phyloP scores from a whole-genome alignment of 2,797 vertebrate species.

The Hydrolagus colliei region DNA sequence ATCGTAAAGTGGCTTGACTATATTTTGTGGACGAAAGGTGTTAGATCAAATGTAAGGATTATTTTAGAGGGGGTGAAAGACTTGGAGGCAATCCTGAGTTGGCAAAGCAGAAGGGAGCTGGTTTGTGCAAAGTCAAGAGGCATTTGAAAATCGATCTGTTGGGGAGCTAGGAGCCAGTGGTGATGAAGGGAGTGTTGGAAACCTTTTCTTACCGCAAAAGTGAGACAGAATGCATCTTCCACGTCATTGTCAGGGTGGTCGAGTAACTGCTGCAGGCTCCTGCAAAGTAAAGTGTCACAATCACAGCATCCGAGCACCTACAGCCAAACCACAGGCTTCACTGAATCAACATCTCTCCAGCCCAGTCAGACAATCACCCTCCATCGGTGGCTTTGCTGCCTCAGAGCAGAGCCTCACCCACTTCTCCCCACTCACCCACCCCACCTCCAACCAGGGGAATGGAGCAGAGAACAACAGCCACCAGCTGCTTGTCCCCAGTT shows the following conservation, averaged over 20 bases:
- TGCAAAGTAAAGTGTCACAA: slow-evolving; percentile 41
- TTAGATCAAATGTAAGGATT: neutral
- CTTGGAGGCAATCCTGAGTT: neutral
- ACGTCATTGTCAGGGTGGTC: slow-evolving; percentile 80
- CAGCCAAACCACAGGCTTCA: too few relatives aligned
- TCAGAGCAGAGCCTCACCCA: too few relatives aligned
- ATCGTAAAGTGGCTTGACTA: neutral
- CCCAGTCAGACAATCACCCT: too few relatives aligned
- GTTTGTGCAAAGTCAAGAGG: neutral
- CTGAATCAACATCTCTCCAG: too few relatives aligned
- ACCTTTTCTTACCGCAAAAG: slow-evolving; percentile 73
- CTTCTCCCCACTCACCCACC: too few relatives aligned
- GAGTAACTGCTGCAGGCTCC: slow-evolving; percentile 88
- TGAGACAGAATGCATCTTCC: slow-evolving; percentile 87
- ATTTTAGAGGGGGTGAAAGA: neutral
- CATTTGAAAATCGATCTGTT: neutral
- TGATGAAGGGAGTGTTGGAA: too few relatives aligned
- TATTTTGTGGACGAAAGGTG: neutral
- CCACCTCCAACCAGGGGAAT: too few relatives aligned
- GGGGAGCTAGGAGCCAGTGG: too few relatives aligned
- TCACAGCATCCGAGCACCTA: too few relatives aligned
- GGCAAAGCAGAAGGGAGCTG: neutral
- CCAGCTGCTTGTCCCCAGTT: too few relatives aligned
- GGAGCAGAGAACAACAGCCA: too few relatives aligned
- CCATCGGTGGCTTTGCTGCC: too few relatives aligned